Evolutionary conservation across 1,140 invertebrate genomes (phyloP).

Genomic region (Mesaphorura yosii): DNA sequence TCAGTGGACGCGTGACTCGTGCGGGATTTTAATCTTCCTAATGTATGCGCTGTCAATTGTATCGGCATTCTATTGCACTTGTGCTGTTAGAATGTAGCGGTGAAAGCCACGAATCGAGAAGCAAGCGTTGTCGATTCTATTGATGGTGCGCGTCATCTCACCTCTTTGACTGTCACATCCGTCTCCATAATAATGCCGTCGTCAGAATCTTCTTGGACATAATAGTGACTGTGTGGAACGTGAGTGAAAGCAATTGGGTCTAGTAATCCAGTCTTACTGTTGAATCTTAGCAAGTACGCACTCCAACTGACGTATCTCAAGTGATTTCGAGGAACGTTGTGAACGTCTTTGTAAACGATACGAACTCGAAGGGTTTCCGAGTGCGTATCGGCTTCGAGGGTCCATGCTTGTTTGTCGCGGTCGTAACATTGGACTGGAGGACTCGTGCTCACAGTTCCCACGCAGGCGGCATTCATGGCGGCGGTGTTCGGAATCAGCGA

Average conservation of each 20-base stretch:
- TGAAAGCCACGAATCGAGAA: too few relatives aligned
- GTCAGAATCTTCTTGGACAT: conserved; percentile 66
- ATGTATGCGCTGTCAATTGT: too few relatives aligned
- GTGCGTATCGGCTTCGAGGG: conserved; percentile 64
- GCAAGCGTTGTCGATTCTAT: too few relatives aligned
- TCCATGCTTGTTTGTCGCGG: conserved; percentile 72
- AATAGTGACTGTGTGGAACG: conserved; percentile 68
- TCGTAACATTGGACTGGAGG: conserved; percentile 60
- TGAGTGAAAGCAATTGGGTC: conserved; percentile 54
- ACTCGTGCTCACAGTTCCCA: conserved; percentile 36
- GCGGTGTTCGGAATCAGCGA: conserved; percentile 5
- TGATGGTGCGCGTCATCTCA: too few relatives aligned
- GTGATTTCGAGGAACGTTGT: conserved; percentile 72
- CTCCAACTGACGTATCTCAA: conserved; percentile 69
- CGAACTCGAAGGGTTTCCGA: conserved; percentile 63
- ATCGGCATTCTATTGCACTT: too few relatives aligned
- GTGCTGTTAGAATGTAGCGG: too few relatives aligned
- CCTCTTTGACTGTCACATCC: conserved; percentile 61
- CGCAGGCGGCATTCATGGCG: neutral
- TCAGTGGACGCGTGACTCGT: too few relatives aligned
- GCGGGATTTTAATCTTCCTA: too few relatives aligned
- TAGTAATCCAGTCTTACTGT: conserved; percentile 40
- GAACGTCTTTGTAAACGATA: conserved; percentile 71
- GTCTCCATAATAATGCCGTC: conserved; percentile 77
- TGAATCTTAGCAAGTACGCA: conserved; percentile 51